Percentiles rank a stretch among this genome's conserved stretches.
Conservation (phyloP, 2,797 vertebrate genomes). For the Ctenochaetus hawaiiensis region DNA sequence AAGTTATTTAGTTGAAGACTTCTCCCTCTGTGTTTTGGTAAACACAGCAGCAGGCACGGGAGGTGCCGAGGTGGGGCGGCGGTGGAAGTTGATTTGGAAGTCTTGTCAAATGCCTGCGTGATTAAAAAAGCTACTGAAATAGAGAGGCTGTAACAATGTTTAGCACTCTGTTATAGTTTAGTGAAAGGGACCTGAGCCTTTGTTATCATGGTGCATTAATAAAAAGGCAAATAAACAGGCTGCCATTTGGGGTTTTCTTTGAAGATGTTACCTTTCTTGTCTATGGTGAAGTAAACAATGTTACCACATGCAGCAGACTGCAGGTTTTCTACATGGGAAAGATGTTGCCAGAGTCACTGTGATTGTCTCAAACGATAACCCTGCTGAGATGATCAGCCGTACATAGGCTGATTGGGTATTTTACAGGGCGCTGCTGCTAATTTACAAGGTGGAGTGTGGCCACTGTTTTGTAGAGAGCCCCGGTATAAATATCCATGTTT, state of each 20-base stretch:
- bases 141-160: slow-evolving; percentile 1
- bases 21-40: slow-evolving; percentile 44
- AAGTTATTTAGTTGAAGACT: slow-evolving; percentile 47
- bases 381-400: slow-evolving; percentile 74
- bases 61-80: background rate
- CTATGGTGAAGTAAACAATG: slow-evolving; percentile 36
- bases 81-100: slow-evolving; percentile 10
- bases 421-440: slow-evolving; percentile 71
- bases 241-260: slow-evolving; percentile 32
- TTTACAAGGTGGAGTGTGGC: slow-evolving; percentile 64
- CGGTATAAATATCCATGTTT: slow-evolving; percentile 56
- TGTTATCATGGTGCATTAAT: slow-evolving; percentile 2
- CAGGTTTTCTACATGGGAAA: slow-evolving; percentile 42
- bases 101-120: slow-evolving; percentile 12
- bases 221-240: slow-evolving; percentile 19
- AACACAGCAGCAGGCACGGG: slow-evolving; percentile 35
- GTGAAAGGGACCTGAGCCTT: slow-evolving; percentile 5
- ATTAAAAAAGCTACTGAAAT: slow-evolving; percentile 16
- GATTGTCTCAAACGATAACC: slow-evolving; percentile 69
- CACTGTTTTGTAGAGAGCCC: slow-evolving; percentile 29
- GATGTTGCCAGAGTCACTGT: slow-evolving; percentile 52
- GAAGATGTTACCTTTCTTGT: slow-evolving; percentile 31
- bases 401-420: slow-evolving; percentile 72
- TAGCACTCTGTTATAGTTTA: background rate
- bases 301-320: slow-evolving; percentile 36